Evolutionary conservation across 2,797 vertebrate genomes (phyloP), one percentile per base, ranked within the genome.

Genomic region (Eleutherodactylus coqui): DNA sequence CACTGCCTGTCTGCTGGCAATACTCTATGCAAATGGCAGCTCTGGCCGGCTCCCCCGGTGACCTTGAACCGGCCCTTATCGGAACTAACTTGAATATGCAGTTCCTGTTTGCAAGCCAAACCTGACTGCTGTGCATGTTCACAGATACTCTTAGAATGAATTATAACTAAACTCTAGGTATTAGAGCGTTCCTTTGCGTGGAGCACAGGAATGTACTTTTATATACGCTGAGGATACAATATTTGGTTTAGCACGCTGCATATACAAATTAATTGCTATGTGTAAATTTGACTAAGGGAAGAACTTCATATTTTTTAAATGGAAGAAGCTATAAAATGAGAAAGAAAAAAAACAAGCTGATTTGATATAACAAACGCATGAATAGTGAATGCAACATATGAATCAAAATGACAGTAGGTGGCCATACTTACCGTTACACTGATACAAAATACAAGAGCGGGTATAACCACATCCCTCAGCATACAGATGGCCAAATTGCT

Each of bases 21-120:
- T 95, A 95, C 95, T 94, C 93, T 92, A 96, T 96, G 95, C 91
- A 95, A 95, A 96, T 94, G n/a, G 90, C 45, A 86, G 91, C 90
- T 92, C 92, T 92, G 94, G 94, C 92, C 93, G 94, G 93, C 93
- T 94, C 92, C 91, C 93, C 89, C 90, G 85, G 93, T 96, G 97
- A 98, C 97, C 97, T 98, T 98, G 96, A 95, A 95, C 93, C 96
- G 91, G 91, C 92, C 53, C 94, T 97, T 97, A 97, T 97, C 96
- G 95, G 93, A 90, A 89, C 90, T 58, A 91, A 94, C 94, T 97
- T 93, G 93, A 95, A 97, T 97, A 95, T 95, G 92, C 93, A 90
- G 92, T 92, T 90, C 89, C 88, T 91, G 83, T 86, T 89, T 91
- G 89, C 89, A 91, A 91, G 88, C 86, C 80, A 89, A 43, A 49